These are phyloP conservation scores for Chesias legatella DNA, from an alignment of 2,888 invertebrate genomes.

Conservation along the genomic window DNA sequence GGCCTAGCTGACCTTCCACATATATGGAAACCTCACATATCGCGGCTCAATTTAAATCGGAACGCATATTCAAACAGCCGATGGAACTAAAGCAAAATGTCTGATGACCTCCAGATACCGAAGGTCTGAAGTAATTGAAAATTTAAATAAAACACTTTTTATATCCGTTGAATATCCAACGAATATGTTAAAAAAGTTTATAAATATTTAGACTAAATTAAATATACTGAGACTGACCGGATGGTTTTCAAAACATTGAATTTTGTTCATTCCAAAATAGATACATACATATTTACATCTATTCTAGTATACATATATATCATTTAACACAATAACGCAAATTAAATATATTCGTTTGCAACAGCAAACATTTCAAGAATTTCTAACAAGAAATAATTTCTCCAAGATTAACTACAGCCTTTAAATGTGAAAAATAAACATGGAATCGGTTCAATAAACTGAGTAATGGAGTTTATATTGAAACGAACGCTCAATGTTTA, in stretches of 20 bases:
- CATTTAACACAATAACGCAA: no score
- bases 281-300: no score
- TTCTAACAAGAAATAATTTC: no score
- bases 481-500: constrained; percentile 27
- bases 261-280: no score
- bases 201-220: background rate
- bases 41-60: constrained; percentile 43
- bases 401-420: constrained; percentile 24
- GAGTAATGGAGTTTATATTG: constrained; percentile 28
- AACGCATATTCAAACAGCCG: constrained; percentile 36
- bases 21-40: constrained; percentile 23
- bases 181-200: constrained; percentile 6
- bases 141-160: constrained; percentile 33
- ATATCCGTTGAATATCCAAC: constrained; percentile 8
- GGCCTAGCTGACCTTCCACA: constrained; percentile 38
- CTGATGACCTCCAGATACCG: constrained; percentile 61
- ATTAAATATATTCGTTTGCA: no score
- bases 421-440: constrained; percentile 35
- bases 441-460: constrained; percentile 33
- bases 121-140: constrained; percentile 44
- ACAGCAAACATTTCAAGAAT: no score
- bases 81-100: constrained; percentile 46
- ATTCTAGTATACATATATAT: no score
- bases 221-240: no score
- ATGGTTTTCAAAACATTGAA: background rate